Percentiles rank a stretch among this genome's conserved stretches.
phyloP scores from a whole-genome alignment of 2,888 invertebrate species.

The Dysmachus trigonus region DNA sequence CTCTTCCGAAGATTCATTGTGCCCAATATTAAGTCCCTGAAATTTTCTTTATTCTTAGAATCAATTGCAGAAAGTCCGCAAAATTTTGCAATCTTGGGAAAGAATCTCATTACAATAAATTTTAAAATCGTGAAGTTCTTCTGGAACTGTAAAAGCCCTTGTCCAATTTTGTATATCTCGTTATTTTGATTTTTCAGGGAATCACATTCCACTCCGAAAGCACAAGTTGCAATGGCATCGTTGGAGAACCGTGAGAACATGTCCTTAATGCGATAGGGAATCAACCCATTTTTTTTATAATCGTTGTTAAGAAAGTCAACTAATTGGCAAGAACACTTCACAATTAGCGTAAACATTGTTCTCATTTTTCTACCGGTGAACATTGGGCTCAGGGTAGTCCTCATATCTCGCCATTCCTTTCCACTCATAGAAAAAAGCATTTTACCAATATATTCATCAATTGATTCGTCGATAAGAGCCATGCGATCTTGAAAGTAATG shows the following conservation, averaged over 20 bases:
- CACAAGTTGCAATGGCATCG: slow-evolving; percentile 14
- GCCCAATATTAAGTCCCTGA: slow-evolving; percentile 51
- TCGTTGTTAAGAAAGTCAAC: not conserved
- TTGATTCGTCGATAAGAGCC: not conserved
- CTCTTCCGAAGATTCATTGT: slow-evolving; percentile 65
- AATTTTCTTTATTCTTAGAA: slow-evolving; percentile 51
- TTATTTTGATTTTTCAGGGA: not conserved
- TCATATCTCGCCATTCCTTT: slow-evolving; percentile 63
- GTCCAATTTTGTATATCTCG: not conserved
- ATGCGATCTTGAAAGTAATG: slow-evolving; percentile 64
- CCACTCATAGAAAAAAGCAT: slow-evolving; percentile 65
- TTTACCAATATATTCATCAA: slow-evolving; percentile 63
- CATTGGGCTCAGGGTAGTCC: slow-evolving; percentile 64
- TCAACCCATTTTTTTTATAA: not conserved
- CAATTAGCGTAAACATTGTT: slow-evolving; percentile 52
- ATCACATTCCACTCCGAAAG: slow-evolving; percentile 8
- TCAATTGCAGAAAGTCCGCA: slow-evolving; percentile 50
- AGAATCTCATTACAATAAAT: slow-evolving; percentile 46
- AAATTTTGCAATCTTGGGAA: slow-evolving; percentile 49
- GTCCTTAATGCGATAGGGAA: not conserved
- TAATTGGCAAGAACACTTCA: not conserved
- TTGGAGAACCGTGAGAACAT: not conserved
- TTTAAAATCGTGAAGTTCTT: slow-evolving; percentile 35
- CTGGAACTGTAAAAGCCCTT: not conserved
- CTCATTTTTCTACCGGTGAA: slow-evolving; percentile 66